Percentiles rank a stretch among this genome's conserved stretches.
Conservation (phyloP, 2,113 vertebrate genomes). For the Xyliphius kryptos region DNA sequence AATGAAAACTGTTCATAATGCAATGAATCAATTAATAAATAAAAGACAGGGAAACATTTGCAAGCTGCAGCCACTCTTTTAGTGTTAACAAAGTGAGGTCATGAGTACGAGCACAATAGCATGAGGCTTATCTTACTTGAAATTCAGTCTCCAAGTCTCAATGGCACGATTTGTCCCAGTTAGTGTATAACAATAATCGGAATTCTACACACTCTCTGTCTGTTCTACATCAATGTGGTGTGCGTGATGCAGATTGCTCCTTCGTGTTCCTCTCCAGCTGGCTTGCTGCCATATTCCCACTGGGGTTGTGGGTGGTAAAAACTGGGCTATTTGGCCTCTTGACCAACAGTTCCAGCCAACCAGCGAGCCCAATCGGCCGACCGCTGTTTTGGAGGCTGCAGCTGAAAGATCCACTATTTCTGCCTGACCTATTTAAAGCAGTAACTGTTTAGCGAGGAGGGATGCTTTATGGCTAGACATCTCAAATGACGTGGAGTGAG, state of each 20-base stretch:
- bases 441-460: constrained; percentile 28
- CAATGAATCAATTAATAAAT: too few species aligned
- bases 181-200: constrained; percentile 13
- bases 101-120: constrained; percentile 23
- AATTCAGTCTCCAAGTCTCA: constrained; percentile 4
- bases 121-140: constrained; percentile 28
- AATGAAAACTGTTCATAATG: too few species aligned
- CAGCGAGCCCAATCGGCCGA: constrained; percentile 18
- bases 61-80: too few species aligned
- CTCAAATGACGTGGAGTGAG: constrained; percentile 36
- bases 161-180: constrained; percentile 25
- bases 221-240: constrained; percentile 11
- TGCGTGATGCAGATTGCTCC: constrained; percentile 16
- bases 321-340: constrained; percentile 17
- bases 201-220: constrained; percentile 36
- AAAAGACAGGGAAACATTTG: too few species aligned
- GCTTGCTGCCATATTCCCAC: neutral
- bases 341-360: constrained; percentile 29
- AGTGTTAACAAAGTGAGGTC: constrained; percentile 1
- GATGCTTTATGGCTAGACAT: constrained; percentile 34
- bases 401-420: constrained; percentile 45
- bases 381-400: constrained; percentile 29
- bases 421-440: constrained; percentile 46
- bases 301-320: constrained; percentile 17
- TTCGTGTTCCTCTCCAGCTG: constrained; percentile 15